phyloP scores from a whole-genome alignment of 2,113 vertebrate genomes.

The Dipodomys ordii region DNA sequence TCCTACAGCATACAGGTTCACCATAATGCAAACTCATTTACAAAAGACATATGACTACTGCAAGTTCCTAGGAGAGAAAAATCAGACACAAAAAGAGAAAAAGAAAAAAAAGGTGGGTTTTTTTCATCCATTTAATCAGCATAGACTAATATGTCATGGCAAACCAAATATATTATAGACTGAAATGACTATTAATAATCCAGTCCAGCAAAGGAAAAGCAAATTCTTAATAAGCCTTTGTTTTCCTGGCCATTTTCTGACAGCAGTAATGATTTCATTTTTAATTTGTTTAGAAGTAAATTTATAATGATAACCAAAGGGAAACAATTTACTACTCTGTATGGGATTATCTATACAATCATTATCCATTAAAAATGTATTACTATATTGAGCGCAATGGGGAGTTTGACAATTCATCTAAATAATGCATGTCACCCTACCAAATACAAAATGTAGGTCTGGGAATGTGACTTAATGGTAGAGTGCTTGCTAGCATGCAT shows the following conservation, averaged over 20 bases:
- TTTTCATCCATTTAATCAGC: constrained; percentile 58
- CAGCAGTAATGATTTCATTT: constrained; percentile 67
- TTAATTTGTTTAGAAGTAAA: constrained; percentile 75
- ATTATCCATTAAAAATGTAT: constrained; percentile 75
- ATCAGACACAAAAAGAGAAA: constrained; percentile 27
- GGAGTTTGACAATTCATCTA: constrained; percentile 37
- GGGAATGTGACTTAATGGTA: too few relatives aligned
- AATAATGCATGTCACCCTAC: constrained; percentile 59
- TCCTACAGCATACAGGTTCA: neutral
- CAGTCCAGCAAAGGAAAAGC: constrained; percentile 55
- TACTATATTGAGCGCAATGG: neutral
- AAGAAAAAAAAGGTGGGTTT: constrained; percentile 8
- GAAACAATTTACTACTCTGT: constrained; percentile 59
- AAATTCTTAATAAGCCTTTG: constrained; percentile 66
- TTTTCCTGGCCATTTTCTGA: constrained; percentile 62
- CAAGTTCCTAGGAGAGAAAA: constrained; percentile 31
- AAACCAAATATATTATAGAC: constrained; percentile 66
- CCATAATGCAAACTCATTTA: constrained; percentile 39
- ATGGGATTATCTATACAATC: constrained; percentile 52
- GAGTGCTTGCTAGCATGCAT: too few relatives aligned
- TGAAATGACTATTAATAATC: constrained; percentile 66
- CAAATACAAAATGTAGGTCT: neutral
- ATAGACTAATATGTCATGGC: constrained; percentile 58
- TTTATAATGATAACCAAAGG: constrained; percentile 69
- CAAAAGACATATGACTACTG: neutral